Evolutionary conservation across 2,113 vertebrate genomes (phyloP), one percentile per base, ranked within the genome.

Genomic region (Holacanthus passer): DNA sequence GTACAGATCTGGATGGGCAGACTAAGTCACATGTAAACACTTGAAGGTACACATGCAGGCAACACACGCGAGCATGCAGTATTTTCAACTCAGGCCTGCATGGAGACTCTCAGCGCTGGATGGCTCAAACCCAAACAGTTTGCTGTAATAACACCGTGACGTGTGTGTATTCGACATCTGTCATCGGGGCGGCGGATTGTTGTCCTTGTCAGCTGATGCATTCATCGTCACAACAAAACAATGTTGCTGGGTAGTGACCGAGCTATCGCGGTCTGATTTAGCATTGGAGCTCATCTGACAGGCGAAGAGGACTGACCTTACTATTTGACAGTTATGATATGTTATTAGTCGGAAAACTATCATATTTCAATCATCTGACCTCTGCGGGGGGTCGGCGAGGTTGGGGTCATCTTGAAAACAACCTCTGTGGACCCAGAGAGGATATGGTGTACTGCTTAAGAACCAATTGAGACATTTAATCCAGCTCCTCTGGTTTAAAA

Each of bases 81-180:
- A 74, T 80, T 79, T 64, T 76, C 20, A 75, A 69, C 67, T 79
- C 59, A 5, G 47, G 65, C 83, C 76, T 75, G 69, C 76, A 72
- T 59, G 35, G 63, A 80, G 71, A 56, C 19, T 55, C 60, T 19
- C 17, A n/a, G 10, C 48, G 13, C 50, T 60, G 19, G 68, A 79
- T 2, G 32, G 24, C 77, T 73, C 73, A 19, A 72, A 70, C 48
- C 56, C 62, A 72, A 81, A 86, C 79, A 67, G 85, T 89, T 89
- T 88, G 80, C 82, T 86, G 82, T 90, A 73, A 86, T 86, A 91
- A 92, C 84, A 89, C 17, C 3, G 53, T 45, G 79, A 64, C 50
- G 11, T 83, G 81, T 68, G 64, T 59, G 48, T 52, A 47, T 70
- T 70, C 7, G 17, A 43, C 68, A 59, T 72, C 73, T 85, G 89